These are phyloP conservation scores for Sylvia atricapilla DNA, from an alignment of 2,113 vertebrate species.

Conservation along the genomic window DNA sequence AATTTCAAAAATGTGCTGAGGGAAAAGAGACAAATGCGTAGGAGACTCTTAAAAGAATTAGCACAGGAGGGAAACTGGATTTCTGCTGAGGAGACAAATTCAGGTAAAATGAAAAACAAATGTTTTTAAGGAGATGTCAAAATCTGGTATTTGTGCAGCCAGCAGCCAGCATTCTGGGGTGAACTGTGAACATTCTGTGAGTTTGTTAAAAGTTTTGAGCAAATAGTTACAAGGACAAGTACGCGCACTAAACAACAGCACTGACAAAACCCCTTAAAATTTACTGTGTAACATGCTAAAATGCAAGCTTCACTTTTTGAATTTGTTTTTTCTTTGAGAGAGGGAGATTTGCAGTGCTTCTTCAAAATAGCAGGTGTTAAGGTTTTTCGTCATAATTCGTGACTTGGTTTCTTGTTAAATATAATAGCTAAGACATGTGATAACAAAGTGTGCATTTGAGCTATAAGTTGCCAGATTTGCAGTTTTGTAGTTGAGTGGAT, in stretches of 20 bases:
- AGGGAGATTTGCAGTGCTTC: neutral
- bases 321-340: neutral
- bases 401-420: conserved; percentile 51
- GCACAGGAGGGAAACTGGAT: conserved; percentile 80
- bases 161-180: neutral
- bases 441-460: conserved; percentile 37
- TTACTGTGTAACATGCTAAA: neutral
- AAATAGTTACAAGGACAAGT: neutral
- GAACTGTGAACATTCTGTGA: neutral
- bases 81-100: conserved; percentile 80
- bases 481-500: conserved; percentile 13
- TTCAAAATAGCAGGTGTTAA: conserved; percentile 54
- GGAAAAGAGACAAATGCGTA: conserved; percentile 86
- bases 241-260: fast-evolving
- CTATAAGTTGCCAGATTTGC: conserved; percentile 37
- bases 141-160: neutral
- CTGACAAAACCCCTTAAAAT: neutral
- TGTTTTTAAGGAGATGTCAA: neutral
- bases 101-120: conserved; percentile 78
- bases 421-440: conserved; percentile 43
- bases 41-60: conserved; percentile 82
- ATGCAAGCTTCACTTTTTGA: neutral
- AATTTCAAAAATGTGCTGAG: conserved; percentile 91
- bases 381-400: conserved; percentile 32
- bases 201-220: neutral